phyloP scores from a whole-genome alignment of 2,797 vertebrate species.

The Phrynocephalus guinanensis region DNA sequence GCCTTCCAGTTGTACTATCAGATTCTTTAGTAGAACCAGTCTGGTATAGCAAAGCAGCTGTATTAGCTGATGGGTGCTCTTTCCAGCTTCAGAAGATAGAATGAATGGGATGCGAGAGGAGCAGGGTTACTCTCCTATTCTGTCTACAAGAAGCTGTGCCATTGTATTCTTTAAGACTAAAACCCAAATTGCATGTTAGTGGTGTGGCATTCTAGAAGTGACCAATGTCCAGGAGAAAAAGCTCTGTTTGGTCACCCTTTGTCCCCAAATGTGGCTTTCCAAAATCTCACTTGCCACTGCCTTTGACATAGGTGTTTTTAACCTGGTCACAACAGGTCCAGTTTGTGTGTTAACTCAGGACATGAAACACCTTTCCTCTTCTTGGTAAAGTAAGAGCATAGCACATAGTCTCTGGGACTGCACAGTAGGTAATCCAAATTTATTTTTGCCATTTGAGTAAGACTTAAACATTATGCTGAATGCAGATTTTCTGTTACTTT shows the following conservation, averaged over 20 bases:
- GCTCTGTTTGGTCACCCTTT: neutral
- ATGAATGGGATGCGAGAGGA: neutral
- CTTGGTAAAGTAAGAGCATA: neutral
- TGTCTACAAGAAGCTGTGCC: neutral
- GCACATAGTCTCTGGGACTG: neutral
- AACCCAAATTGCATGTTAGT: neutral
- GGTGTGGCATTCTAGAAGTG: too few species aligned
- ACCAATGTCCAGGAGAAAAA: neutral
- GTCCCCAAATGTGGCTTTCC: neutral
- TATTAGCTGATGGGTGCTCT: neutral
- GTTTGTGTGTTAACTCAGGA: neutral
- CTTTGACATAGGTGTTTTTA: constrained; percentile 1
- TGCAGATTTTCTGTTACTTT: neutral
- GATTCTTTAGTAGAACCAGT: neutral
- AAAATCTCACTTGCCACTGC: neutral
- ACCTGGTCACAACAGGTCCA: neutral
- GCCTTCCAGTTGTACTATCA: neutral
- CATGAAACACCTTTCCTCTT: neutral
- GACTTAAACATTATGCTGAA: constrained; percentile 5
- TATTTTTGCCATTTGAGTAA: neutral
- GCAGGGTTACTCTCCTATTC: neutral
- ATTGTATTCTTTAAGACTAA: neutral
- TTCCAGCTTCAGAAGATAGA: neutral
- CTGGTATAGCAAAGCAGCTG: neutral
- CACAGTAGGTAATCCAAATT: neutral